These are phyloP conservation scores for Cephalopachus bancanus DNA, from an alignment of 2,797 vertebrate species.

Conservation along the genomic window DNA sequence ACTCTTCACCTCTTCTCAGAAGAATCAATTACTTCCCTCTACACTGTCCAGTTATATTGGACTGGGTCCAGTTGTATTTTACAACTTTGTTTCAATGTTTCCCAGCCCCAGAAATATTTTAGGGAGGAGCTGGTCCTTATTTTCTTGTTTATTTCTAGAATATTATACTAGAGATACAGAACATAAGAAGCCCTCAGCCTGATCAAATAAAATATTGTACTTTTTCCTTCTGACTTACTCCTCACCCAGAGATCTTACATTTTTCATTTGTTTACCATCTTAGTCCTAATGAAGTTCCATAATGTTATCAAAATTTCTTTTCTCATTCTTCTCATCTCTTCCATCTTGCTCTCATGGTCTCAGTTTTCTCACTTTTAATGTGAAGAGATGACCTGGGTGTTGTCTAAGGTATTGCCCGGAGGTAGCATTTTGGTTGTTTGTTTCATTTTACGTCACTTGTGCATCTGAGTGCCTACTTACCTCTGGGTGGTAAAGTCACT, in stretches of 20 bases:
- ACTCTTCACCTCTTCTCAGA: background rate
- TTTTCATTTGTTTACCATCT: background rate
- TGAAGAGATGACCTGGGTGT: background rate
- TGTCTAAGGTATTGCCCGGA: background rate
- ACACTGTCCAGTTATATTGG: no score
- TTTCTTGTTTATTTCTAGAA: background rate
- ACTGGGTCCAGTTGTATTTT: rapidly evolving
- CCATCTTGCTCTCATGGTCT: background rate
- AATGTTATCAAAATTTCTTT: background rate
- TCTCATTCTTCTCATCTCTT: background rate
- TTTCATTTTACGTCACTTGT: rapidly evolving
- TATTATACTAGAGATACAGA: no score
- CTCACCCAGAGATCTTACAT: background rate
- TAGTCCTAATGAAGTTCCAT: no score
- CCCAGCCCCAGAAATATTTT: background rate
- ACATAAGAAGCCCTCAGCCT: no score
- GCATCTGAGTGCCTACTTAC: background rate
- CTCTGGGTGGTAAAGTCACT: background rate
- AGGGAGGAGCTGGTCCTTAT: background rate
- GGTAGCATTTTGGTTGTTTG: rapidly evolving
- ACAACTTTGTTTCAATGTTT: background rate
- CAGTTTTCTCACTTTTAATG: background rate
- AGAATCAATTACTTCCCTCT: rapidly evolving
- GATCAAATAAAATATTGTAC: no score
- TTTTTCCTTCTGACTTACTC: background rate